Evolutionary conservation across 2,113 vertebrate species (phyloP).

Genomic region (Heterocephalus glaber): DNA sequence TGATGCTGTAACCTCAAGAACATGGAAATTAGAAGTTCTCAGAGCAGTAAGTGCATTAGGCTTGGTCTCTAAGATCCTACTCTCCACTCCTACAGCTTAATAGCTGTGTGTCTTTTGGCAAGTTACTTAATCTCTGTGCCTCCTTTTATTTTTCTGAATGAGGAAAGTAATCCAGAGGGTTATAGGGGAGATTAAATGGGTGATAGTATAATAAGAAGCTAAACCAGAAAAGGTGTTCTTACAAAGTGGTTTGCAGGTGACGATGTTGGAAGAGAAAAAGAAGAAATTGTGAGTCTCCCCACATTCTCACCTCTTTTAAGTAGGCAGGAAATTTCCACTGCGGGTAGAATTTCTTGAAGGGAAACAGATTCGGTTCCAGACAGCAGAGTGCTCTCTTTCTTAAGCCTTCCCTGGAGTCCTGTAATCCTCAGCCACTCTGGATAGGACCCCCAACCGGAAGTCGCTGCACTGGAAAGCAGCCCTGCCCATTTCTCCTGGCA

Average conservation of each 20-base stretch:
- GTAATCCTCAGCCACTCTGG: background rate
- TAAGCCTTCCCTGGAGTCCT: background rate
- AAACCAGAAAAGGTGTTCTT: background rate
- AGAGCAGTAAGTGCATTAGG: background rate
- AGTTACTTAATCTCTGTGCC: background rate
- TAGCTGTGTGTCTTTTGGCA: background rate
- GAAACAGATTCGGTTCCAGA: background rate
- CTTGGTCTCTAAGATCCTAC: background rate
- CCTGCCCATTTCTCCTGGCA: background rate
- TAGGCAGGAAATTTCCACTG: conserved; percentile 23
- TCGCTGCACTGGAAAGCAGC: background rate
- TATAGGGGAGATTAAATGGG: background rate
- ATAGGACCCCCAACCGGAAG: background rate
- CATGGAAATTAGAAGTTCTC: background rate
- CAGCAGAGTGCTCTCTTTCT: background rate
- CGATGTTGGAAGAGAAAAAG: background rate
- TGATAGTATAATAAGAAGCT: background rate
- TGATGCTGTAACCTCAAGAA: background rate
- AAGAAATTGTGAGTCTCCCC: background rate
- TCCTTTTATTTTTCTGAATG: background rate
- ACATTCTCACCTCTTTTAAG: background rate
- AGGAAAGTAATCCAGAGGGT: background rate
- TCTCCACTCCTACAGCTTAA: background rate
- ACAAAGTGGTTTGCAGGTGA: background rate
- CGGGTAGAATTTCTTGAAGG: background rate